These are phyloP conservation scores for Gymnothorax reevesii DNA, from an alignment of 2,797 vertebrate genomes.

Conservation along the genomic window DNA sequence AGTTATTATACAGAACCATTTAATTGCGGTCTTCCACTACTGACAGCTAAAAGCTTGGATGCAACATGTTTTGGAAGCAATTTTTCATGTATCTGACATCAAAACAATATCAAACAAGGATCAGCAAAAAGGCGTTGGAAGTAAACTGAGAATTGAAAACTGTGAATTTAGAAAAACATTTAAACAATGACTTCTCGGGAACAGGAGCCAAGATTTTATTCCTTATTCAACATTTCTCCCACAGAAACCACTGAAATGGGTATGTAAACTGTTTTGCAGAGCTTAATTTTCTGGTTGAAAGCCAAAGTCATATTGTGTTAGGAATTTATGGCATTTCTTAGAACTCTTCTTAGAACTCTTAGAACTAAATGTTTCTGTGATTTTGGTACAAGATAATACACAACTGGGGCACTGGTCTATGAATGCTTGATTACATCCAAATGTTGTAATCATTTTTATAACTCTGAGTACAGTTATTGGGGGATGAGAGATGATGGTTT, in stretches of 20 bases:
- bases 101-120: not conserved
- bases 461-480: too few relatives aligned
- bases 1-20: not conserved
- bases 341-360: too few relatives aligned
- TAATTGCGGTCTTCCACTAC: not conserved
- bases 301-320: not conserved
- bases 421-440: too few relatives aligned
- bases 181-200: too few relatives aligned
- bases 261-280: not conserved
- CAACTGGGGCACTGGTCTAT: too few relatives aligned
- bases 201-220: not conserved
- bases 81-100: not conserved
- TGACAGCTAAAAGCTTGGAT: not conserved
- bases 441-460: too few relatives aligned
- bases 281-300: too few relatives aligned
- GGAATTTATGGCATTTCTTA: too few relatives aligned
- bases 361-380: too few relatives aligned
- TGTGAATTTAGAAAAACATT: too few relatives aligned
- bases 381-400: too few relatives aligned
- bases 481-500: too few relatives aligned
- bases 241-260: not conserved
- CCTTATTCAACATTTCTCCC: not conserved
- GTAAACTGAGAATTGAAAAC: not conserved
- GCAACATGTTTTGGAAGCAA: not conserved
- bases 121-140: not conserved